phyloP scores from a whole-genome alignment of 2,888 invertebrate genomes.

The Stenotaenia linearis region DNA sequence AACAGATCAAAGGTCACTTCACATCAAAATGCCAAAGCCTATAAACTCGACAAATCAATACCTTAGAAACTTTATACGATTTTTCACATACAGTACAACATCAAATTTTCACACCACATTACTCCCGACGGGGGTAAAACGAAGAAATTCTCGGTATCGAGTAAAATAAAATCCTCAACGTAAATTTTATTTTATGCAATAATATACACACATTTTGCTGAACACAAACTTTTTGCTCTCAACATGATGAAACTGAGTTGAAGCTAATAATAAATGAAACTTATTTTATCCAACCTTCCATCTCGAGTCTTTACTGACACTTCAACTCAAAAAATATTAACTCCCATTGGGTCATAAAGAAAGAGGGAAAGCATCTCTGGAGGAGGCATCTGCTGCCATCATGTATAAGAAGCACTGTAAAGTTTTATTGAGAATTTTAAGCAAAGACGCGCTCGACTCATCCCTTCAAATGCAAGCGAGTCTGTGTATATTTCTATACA shows the following conservation, averaged over 20 bases:
- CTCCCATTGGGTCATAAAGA: constrained; percentile 9
- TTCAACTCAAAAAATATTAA: neutral
- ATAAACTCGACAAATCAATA: constrained; percentile 15
- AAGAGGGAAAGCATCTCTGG: neutral
- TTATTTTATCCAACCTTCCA: neutral
- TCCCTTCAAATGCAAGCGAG: neutral
- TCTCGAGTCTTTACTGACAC: neutral
- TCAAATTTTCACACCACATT: constrained; percentile 15
- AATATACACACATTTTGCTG: neutral
- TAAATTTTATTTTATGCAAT: neutral
- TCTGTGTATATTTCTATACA: neutral
- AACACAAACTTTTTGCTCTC: neutral
- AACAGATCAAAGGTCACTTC: constrained; percentile 14
- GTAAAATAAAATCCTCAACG: neutral
- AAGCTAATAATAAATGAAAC: constrained; percentile 9
- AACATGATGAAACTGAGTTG: too few species aligned
- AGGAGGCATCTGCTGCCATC: constrained; percentile 9
- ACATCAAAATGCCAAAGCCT: neutral
- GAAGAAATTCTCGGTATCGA: neutral
- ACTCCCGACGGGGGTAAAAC: neutral
- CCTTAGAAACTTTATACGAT: neutral
- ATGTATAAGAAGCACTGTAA: constrained; percentile 4
- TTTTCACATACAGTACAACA: neutral
- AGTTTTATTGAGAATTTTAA: constrained; percentile 9
- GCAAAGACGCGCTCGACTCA: neutral